Percentiles rank a stretch among this genome's conserved stretches.
Evolutionary conservation across 2,797 vertebrate species (phyloP).

Genomic region (Carduelis carduelis): DNA sequence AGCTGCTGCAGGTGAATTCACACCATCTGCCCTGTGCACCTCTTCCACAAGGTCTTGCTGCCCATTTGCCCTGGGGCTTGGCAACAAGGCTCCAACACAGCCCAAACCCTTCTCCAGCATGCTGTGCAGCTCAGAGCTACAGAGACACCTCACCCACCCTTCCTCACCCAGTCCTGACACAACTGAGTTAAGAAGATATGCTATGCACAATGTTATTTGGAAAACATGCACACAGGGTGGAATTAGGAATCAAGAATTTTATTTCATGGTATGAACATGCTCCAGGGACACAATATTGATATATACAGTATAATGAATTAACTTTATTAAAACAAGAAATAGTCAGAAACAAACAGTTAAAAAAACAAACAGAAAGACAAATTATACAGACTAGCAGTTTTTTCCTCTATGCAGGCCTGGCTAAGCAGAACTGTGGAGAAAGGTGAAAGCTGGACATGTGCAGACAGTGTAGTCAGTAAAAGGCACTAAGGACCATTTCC

Average conservation of each 20-base stretch:
- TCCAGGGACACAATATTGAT: constrained; percentile 54
- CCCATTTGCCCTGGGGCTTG: too few relatives aligned
- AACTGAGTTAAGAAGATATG: fast-evolving
- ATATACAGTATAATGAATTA: constrained; percentile 62
- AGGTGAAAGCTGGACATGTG: constrained; percentile 36
- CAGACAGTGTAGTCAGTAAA: constrained; percentile 52
- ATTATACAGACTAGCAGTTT: not conserved
- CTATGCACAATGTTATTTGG: not conserved
- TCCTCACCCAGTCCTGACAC: not conserved
- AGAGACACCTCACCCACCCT: too few relatives aligned
- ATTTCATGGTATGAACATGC: constrained; percentile 73
- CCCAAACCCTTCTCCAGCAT: not conserved
- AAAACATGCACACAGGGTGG: not conserved
- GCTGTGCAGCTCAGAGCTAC: not conserved
- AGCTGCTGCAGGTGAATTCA: not conserved
- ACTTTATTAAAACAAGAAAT: constrained; percentile 47
- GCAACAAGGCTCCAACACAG: fast-evolving
- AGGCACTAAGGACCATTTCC: constrained; percentile 67
- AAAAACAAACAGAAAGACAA: constrained; percentile 43
- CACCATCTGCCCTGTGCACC: not conserved
- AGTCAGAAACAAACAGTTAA: constrained; percentile 28
- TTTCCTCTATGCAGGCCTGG: not conserved
- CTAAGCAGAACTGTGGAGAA: not conserved
- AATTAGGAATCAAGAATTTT: constrained; percentile 58
- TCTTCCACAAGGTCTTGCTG: not conserved